Evolutionary conservation across 2,797 vertebrate species (phyloP), one percentile per base, ranked within the genome.

Genomic region (Vultur gryphus): DNA sequence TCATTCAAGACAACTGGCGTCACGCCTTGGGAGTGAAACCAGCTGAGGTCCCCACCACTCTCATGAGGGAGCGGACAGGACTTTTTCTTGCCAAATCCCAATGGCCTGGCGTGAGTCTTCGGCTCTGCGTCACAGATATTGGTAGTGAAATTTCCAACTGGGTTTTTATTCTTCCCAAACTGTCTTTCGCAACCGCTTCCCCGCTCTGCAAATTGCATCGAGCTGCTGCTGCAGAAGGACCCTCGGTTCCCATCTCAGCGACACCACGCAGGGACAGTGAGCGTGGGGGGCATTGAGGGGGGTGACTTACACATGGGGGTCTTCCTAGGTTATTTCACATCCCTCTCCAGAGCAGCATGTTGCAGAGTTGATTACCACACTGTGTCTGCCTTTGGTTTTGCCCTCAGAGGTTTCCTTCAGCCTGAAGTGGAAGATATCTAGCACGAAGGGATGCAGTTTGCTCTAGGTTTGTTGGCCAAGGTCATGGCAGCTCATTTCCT

Each of bases 191-290:
- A 92, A 71, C 33, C 0, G 0, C 33, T 71, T 29, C 28, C 29
- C 64, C 4, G 6, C 81, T 79, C 78, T 48, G 75, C 1, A 35
- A 69, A 39, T 17, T 24, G 46, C 29, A 48, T 37, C 0, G 3
- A 62, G 59, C 70, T 49, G 59, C 43, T 84, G 43, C 71, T 81
- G 64, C 7, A 5, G 33, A 51, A 21, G 19, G 73, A 91, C 17
- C 31, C 25, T 55, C 0, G 0, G 61, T 51, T 95, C 35, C 41
- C 26, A 2, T 10, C 46, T 39, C 61, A 54, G 41, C 1, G 3
- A 20, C 18, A 17, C 19, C 3, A 0, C 0, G 0, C 10, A 37
- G 75, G 46, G 16, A 65, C 28, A 72, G 46, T 0, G 0, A 78
- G 29, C 0, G 0, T 8, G 10, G 10, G 26, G 49, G 48, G 1